Evolutionary conservation across 2,113 vertebrate genomes (phyloP).

Genomic region (Ranitomeya variabilis): DNA sequence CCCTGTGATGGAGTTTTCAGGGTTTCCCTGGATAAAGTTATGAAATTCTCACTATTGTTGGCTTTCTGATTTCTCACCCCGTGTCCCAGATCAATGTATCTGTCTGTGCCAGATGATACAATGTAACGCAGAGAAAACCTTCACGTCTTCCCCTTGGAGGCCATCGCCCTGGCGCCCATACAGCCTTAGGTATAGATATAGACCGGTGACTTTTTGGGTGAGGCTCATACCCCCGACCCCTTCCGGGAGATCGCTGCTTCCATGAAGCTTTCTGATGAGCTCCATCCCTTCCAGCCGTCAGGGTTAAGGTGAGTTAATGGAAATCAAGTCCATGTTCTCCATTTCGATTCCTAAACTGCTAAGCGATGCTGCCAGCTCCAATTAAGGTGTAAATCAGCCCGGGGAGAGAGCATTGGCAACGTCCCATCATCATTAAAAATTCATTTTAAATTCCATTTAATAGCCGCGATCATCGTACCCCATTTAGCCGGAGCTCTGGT

Average conservation of each 20-base stretch:
- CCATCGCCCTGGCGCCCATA: neutral
- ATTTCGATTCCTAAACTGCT: slow-evolving; percentile 27
- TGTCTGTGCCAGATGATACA: neutral
- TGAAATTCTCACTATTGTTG: slow-evolving; percentile 15
- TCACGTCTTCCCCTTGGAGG: neutral
- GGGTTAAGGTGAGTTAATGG: slow-evolving; percentile 50
- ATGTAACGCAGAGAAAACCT: slow-evolving; percentile 5
- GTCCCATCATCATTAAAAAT: slow-evolving; percentile 55
- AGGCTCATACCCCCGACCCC: neutral
- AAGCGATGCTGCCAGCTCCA: slow-evolving; percentile 46
- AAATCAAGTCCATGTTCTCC: slow-evolving; percentile 21
- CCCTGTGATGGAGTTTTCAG: neutral
- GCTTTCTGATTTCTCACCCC: neutral
- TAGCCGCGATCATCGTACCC: slow-evolving; percentile 49
- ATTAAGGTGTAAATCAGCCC: slow-evolving; percentile 57
- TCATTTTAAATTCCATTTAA: slow-evolving; percentile 53
- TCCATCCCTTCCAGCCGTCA: slow-evolving; percentile 11
- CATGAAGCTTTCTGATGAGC: slow-evolving; percentile 10
- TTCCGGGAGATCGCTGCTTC: neutral
- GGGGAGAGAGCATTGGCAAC: slow-evolving; percentile 45
- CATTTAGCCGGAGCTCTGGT: slow-evolving; percentile 44
- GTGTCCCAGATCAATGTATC: slow-evolving; percentile 34
- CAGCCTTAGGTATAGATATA: neutral
- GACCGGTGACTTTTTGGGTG: neutral
- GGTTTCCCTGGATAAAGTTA: neutral